A percentile compares a stretch with the other conserved stretches of the same genome.
These are phyloP conservation scores for Dasyprocta punctata DNA, from an alignment of 2,113 vertebrate genomes.

Conservation along the genomic window DNA sequence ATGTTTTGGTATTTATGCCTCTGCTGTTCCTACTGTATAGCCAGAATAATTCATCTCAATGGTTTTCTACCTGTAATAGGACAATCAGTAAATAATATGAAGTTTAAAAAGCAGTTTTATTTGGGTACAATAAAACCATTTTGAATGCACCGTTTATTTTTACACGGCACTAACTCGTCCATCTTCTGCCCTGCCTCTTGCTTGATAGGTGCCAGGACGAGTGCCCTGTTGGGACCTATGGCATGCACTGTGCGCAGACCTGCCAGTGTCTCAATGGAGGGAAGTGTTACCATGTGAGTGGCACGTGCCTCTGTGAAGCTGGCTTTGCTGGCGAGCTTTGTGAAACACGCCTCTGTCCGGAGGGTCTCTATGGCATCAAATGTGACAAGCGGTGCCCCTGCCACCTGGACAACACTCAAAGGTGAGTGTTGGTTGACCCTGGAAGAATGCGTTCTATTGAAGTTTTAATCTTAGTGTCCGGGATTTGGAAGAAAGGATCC, in stretches of 20 bases:
- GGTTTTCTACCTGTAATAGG: background rate
- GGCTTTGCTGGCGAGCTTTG: conserved; percentile 94
- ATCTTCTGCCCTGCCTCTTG: background rate
- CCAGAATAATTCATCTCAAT: background rate
- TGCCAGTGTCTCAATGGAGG: conserved; percentile 93
- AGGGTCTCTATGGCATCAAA: conserved; percentile 92
- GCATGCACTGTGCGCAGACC: conserved; percentile 88
- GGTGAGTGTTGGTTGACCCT: conserved; percentile 84
- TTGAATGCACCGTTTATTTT: background rate
- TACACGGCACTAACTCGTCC: background rate
- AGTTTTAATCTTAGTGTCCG: rapidly evolving
- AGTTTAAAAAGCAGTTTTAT: background rate
- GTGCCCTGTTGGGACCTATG: conserved; percentile 93
- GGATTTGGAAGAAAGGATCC: background rate
- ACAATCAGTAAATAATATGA: background rate
- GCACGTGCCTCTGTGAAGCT: conserved; percentile 93
- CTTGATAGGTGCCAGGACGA: conserved; percentile 94
- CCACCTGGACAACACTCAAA: conserved; percentile 89
- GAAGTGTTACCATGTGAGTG: conserved; percentile 94
- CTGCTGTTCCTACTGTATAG: background rate
- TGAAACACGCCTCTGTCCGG: conserved; percentile 91
- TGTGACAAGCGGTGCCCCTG: conserved; percentile 95
- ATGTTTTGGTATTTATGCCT: background rate
- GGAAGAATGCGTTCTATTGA: background rate
- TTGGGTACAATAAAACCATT: background rate